Evolutionary conservation across 1,140 invertebrate genomes (phyloP), one percentile per base, ranked within the genome.

Genomic region (Aplysia californica): DNA sequence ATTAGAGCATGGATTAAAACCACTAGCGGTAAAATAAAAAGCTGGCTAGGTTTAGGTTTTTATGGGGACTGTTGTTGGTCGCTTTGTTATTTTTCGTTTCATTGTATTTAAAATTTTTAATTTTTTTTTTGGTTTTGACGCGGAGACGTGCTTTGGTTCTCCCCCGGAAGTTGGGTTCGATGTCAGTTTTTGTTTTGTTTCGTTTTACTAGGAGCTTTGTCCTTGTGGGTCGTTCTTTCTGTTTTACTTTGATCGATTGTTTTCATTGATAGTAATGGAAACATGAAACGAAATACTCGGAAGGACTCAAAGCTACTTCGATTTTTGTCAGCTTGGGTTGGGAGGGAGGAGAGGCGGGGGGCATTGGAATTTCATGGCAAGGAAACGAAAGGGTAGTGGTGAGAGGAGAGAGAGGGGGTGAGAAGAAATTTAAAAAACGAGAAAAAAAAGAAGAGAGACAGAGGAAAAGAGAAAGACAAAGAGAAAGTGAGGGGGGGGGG

Each of bases 291-390:
- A 36, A 50, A 41, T 21, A 38, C 26, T 35, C 56, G 55, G 36
- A 56, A 36, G 29, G 44, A 44, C 50, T 58, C n/a, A 44, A 61
- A 72, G 67, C 59, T n/a, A 18, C 20, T 31, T 39, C 23, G 44
- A 61, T 26, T 65, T 26, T n/a, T 31, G 36, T 3, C n/a, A 39
- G 50, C 21, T 31, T 21, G 65, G 55, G 38, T 2, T 65, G 35
- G 66, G 50, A 31, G 50, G 29, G 38, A 33, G 33, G 74, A 70
- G 39, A 33, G 55, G 35, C 3, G 71, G 33, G 65, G 65, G 70
- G 65, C 59, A 31, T 44, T 73, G 71, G 64, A 70, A 26, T 44
- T 39, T 44, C 50, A 61, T 35, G 70, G 73, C 61, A 39, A 61
- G 44, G 71, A 44, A 61, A 41, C 26, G 41, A 61, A 21, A 39